Evolutionary conservation across 2,797 vertebrate genomes (phyloP).

Genomic region (Parauchenoglanis ngamensis): DNA sequence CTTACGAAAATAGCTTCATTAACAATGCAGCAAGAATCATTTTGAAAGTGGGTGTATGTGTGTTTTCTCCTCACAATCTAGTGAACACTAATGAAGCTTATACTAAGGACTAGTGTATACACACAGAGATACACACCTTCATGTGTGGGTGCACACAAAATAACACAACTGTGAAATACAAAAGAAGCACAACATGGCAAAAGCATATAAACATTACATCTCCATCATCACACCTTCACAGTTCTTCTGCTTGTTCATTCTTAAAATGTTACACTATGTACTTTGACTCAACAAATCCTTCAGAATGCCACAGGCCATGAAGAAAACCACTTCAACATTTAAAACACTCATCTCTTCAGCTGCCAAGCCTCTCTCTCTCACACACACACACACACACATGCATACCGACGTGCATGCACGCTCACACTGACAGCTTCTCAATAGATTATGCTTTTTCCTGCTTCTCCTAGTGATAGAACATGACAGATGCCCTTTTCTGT

Average conservation of each 20-base stretch:
- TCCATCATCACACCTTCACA: not conserved
- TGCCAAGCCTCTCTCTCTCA: not conserved
- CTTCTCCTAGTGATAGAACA: slow-evolving; percentile 47
- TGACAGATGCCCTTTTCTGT: slow-evolving; percentile 59
- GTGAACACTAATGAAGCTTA: not conserved
- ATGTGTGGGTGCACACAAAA: not conserved
- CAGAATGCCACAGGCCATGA: slow-evolving; percentile 16
- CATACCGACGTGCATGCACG: slow-evolving; percentile 26
- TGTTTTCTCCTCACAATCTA: slow-evolving; percentile 15
- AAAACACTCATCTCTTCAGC: slow-evolving; percentile 9
- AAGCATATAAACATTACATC: not conserved
- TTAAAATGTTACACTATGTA: slow-evolving; percentile 27
- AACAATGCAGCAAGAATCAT: not conserved
- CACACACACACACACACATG: slow-evolving; percentile 25
- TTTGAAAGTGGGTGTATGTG: not conserved
- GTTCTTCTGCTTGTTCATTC: not conserved
- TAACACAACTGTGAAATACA: not conserved
- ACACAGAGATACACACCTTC: not conserved
- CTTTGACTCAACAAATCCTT: slow-evolving; percentile 29
- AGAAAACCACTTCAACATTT: slow-evolving; percentile 29
- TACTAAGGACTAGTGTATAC: not conserved
- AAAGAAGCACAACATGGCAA: not conserved
- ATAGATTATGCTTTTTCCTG: slow-evolving; percentile 53
- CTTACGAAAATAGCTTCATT: not conserved
- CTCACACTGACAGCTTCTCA: slow-evolving; percentile 45